Base-by-base conservation (phyloP, 2,113 vertebrate species). In the Anthoscopus minutus region DNA sequence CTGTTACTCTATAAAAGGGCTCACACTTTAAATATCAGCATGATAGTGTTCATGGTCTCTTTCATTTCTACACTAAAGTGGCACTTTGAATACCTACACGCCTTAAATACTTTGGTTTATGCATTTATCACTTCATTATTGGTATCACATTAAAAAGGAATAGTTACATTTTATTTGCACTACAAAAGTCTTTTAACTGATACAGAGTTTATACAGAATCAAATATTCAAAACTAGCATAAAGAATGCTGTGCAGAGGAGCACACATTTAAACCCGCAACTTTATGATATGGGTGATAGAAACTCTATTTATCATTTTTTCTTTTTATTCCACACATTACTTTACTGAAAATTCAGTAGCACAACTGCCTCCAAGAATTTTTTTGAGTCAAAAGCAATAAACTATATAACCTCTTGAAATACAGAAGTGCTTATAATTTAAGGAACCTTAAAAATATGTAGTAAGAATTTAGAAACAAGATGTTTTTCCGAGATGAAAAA, bases 401-500 rank as follows among this genome's bases (percentile, higher is more conserved):
- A 82, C 69, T 42, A n/a, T 31, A 40, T 94, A 62, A 60, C 40
- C 11, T 91, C 84, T 85, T 77, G 15, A 93, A 57, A 83, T 23
- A 85, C 1, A 86, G 66, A n/a, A 87, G 35, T 6, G 19, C 88
- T 92, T 96, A 54, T 47, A 77, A 71, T 69, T 35, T n/a, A 77
- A 83, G 79, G 78, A 71, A 79, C 88, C 51, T 93, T 90, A 54
- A 86, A 96, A 97, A 89, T 37, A 91, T 16, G 11, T 53, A 84
- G 13, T 58, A 25, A 96, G 51, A 95, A 95, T 89, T 95, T 86
- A 93, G 53, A 95, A 94, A 91, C 53, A 20, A 92, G 92, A 71
- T 64, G 35, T 80, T 96, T 80, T 95, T 86, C 60, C 40, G 87
- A 66, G 40, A 86, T 64, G 33, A 95, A 92, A 93, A 96, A 84